Evolutionary conservation across 2,888 invertebrate species (phyloP).

Genomic region (Drosophila hamatofila): DNA sequence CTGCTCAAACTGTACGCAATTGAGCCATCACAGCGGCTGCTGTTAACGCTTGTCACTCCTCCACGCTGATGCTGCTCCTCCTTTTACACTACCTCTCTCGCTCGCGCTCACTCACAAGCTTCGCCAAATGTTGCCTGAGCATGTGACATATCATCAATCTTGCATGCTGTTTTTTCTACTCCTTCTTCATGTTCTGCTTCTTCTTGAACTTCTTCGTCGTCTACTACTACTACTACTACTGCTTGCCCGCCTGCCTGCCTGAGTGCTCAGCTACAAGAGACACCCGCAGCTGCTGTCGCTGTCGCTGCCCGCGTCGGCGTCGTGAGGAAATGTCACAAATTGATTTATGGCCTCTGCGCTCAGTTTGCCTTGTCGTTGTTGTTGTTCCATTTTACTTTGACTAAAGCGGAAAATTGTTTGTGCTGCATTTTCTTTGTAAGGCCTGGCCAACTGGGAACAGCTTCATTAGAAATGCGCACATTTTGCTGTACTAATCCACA

Average conservation of each 20-base stretch:
- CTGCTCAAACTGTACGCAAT: slow-evolving; percentile 67
- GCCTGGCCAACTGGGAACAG: slow-evolving; percentile 51
- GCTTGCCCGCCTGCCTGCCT: slow-evolving; percentile 7
- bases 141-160: slow-evolving; percentile 78
- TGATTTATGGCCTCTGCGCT: slow-evolving; percentile 71
- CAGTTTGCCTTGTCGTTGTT: slow-evolving; percentile 38
- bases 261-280: background rate
- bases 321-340: slow-evolving; percentile 80
- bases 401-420: slow-evolving; percentile 45
- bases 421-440: slow-evolving; percentile 59
- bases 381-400: slow-evolving; percentile 21
- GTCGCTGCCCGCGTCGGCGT: slow-evolving; percentile 43
- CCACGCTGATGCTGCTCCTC: background rate
- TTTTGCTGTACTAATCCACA: slow-evolving; percentile 56
- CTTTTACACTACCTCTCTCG: background rate
- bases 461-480: slow-evolving; percentile 76
- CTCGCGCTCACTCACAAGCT: slow-evolving; percentile 25
- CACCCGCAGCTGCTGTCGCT: slow-evolving; percentile 38
- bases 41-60: slow-evolving; percentile 81
- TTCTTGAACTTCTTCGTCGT: slow-evolving; percentile 6
- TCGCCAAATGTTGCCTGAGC: slow-evolving; percentile 57
- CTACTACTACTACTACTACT: background rate
- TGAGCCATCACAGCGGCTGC: slow-evolving; percentile 68
- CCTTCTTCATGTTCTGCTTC: slow-evolving; percentile 19
- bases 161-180: slow-evolving; percentile 37